A percentile compares a stretch with the other conserved stretches of the same genome.
These are phyloP conservation scores for Peromyscus leucopus DNA, from an alignment of 2,113 vertebrate genomes.

Conservation along the genomic window DNA sequence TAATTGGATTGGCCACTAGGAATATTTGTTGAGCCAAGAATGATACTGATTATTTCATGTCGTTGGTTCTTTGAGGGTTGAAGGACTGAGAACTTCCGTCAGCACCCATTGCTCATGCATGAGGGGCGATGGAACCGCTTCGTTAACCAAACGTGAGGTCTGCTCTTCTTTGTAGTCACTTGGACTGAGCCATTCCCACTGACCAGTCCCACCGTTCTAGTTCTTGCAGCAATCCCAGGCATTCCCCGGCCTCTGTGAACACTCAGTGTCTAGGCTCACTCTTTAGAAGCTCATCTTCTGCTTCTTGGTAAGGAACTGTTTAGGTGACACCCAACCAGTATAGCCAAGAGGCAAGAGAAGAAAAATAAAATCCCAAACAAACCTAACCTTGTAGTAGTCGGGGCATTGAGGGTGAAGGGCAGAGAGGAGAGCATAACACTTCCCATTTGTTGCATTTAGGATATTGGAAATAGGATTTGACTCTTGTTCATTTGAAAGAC, in stretches of 20 bases:
- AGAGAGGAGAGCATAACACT: background rate
- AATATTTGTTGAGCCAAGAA: conserved; percentile 59
- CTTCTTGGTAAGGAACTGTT: conserved; percentile 30
- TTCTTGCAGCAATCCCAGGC: background rate
- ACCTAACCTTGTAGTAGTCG: background rate
- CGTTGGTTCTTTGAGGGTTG: background rate
- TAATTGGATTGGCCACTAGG: conserved; percentile 24
- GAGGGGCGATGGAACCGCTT: conserved; percentile 39
- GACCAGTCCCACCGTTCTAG: background rate
- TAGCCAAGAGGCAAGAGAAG: background rate
- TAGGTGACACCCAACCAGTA: background rate
- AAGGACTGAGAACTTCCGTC: conserved; percentile 51
- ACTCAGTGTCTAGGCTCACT: background rate
- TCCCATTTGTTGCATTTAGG: background rate
- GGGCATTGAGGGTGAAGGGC: background rate
- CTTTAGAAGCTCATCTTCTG: conserved; percentile 42
- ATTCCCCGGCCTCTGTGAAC: background rate
- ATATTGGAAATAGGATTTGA: conserved; percentile 4
- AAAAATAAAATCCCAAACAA: background rate
- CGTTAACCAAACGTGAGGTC: conserved; percentile 45
- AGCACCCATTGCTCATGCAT: conserved; percentile 47
- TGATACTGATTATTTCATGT: conserved; percentile 54
- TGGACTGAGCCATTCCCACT: conserved; percentile 22
- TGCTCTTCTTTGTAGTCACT: conserved; percentile 38
- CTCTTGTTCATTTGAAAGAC: conserved; percentile 5